phyloP scores from a whole-genome alignment of 2,113 vertebrate species.

The Gymnocephalus cernua region DNA sequence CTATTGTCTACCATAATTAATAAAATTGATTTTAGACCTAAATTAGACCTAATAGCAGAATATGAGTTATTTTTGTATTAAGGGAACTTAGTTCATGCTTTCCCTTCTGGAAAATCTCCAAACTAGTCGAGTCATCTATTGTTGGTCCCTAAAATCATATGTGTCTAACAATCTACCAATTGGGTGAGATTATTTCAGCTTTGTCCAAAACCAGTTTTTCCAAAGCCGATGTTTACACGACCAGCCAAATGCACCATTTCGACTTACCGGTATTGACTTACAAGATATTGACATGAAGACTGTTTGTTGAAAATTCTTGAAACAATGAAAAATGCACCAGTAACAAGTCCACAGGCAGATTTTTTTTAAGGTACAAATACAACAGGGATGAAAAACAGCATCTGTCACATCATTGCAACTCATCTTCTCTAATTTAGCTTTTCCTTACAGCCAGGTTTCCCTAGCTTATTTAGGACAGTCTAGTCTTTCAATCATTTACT shows the following conservation, averaged over 20 bases:
- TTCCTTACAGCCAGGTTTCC: not conserved
- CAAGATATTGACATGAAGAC: not conserved
- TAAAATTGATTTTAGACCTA: no score
- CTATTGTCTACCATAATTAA: not conserved
- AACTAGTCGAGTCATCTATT: not conserved
- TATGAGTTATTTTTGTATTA: not conserved
- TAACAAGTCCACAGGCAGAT: not conserved
- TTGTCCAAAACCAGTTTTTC: not conserved
- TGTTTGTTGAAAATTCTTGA: not conserved
- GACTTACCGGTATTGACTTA: not conserved
- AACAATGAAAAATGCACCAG: not conserved
- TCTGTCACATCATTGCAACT: slow-evolving; percentile 16
- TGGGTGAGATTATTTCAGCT: not conserved
- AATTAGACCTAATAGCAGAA: not conserved
- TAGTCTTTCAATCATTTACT: not conserved
- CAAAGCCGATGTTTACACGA: no score
- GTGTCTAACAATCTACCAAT: not conserved
- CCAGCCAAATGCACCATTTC: not conserved
- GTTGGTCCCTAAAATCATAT: not conserved
- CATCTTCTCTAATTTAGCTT: slow-evolving; percentile 13
- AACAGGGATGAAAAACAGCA: slow-evolving; percentile 26
- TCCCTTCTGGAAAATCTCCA: not conserved
- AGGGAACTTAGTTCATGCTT: not conserved
- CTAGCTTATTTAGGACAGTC: not conserved
- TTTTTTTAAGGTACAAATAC: slow-evolving; percentile 9